Evolutionary conservation across 2,797 vertebrate species (phyloP), one percentile per base, ranked within the genome.

Genomic region (Esox lucius): DNA sequence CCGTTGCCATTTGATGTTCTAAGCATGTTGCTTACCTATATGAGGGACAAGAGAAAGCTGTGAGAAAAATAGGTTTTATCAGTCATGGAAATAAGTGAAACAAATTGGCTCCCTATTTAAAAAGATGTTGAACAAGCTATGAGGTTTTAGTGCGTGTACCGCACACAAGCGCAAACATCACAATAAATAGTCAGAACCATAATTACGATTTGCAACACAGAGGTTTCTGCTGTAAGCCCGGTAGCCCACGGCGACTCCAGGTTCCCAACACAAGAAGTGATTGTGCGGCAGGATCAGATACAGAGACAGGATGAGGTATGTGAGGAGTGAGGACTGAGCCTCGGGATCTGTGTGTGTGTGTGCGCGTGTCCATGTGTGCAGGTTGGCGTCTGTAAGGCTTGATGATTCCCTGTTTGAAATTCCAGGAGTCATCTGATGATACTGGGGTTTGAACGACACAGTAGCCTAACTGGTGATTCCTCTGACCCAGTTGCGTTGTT

Each of bases 341-440:
- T 65, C 33, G 62, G 28, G 62, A 17, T 28, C 5, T 26, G 22
- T 51, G 13, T 51, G 68, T 53, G 39, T 68, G 11, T 68, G 65
- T n/a, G 65, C n/a, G 67, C 42, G 56, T 56, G 53, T 33, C 12
- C 26, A 39, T 48, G 67, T 69, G 68, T 26, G 68, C 26, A 12
- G 1, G 35, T 24, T 17, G 16, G 35, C 11, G 6, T 13, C 3
- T 0, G 19, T 16, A 33, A 17, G 19, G 26, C 11, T 6, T 28
- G 35, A 33, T 51, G 26, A 61, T 61, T 46, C 22, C 56, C 56
- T 24, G 56, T 61, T 2, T 26, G 53, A 42, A 46, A 85, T 82
- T 84, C 81, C 83, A 87, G 84, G 73, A 81, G 71, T 87, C 85
- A 85, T 80, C 74, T 86, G 87, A 87, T 76, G 74, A 61, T 61